Evolutionary conservation across 2,888 invertebrate genomes (phyloP).

Genomic region (Stenodera caucasica): DNA sequence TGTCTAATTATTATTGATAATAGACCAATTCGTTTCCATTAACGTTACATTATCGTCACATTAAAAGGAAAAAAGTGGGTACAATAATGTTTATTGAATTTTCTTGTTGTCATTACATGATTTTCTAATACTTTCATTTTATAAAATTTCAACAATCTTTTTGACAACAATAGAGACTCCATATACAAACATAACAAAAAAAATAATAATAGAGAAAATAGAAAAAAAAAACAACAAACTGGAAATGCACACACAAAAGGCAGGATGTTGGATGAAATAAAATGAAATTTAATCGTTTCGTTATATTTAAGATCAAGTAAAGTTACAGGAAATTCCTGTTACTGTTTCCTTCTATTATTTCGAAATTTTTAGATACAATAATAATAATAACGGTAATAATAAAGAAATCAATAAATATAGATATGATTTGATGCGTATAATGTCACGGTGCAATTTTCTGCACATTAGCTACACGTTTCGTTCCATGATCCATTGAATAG

Average conservation of each 20-base stretch:
- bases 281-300: constrained; percentile 4
- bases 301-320: background rate
- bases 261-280: background rate
- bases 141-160: background rate
- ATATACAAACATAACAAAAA: background rate
- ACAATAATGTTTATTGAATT: background rate
- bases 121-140: background rate
- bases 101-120: background rate
- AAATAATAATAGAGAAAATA: background rate
- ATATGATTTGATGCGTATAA: constrained; percentile 4
- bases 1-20: constrained; percentile 1
- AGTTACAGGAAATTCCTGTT: background rate
- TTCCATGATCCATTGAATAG: constrained; percentile 2
- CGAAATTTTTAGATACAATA: background rate
- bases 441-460: constrained; percentile 6
- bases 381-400: background rate
- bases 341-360: background rate
- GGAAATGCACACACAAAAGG: background rate
- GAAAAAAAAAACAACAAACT: background rate
- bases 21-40: background rate
- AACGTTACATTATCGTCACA: background rate
- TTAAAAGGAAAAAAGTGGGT: too few species aligned
- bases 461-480: constrained; percentile 1
- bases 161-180: background rate
- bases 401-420: background rate